These are phyloP conservation scores for Coccyzus lansbergi DNA, from an alignment of 2,797 vertebrate species.

Conservation along the genomic window DNA sequence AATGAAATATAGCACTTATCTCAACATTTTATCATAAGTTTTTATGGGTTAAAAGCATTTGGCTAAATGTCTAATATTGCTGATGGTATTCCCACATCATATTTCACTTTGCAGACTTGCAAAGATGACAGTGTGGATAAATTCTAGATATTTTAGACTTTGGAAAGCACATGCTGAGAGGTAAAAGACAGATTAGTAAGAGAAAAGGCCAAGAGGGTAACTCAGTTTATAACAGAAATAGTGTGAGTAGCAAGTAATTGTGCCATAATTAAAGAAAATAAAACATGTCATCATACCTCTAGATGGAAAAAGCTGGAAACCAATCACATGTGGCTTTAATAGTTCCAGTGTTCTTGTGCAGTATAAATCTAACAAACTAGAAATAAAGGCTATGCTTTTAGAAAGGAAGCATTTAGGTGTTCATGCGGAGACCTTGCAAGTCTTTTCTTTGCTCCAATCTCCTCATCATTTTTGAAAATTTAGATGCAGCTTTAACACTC, in stretches of 20 bases:
- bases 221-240: constrained; percentile 74
- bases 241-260: constrained; percentile 81
- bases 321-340: constrained; percentile 84
- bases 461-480: background rate
- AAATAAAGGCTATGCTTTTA: constrained; percentile 73
- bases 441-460: background rate
- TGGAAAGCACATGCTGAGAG: background rate
- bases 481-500: background rate
- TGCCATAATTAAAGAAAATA: constrained; percentile 86
- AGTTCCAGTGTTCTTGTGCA: constrained; percentile 59
- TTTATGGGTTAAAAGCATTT: background rate
- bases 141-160: constrained; percentile 8
- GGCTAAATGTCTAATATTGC: background rate
- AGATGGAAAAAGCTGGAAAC: constrained; percentile 79
- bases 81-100: background rate
- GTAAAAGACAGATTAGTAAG: constrained; percentile 69
- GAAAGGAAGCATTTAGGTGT: constrained; percentile 39
- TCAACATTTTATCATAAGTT: background rate
- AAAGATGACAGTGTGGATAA: constrained; percentile 24
- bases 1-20: background rate
- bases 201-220: constrained; percentile 79
- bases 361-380: constrained; percentile 69
- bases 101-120: constrained; percentile 25
- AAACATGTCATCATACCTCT: constrained; percentile 80
- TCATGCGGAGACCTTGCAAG: background rate